phyloP scores from a whole-genome alignment of 1,140 invertebrate species.

The Pachypeltis micranthus region DNA sequence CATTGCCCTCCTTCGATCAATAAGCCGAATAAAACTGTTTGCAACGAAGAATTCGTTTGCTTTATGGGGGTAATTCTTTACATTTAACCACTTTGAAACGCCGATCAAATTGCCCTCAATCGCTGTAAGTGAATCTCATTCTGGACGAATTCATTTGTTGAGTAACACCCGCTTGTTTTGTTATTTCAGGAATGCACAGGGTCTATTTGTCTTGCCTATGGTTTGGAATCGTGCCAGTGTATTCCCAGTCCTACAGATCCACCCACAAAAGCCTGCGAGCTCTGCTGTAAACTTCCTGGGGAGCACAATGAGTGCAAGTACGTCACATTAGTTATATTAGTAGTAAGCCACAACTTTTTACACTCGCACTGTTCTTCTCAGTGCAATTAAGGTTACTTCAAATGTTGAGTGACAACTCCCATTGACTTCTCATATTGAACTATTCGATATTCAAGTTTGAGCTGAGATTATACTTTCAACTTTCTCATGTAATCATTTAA shows the following conservation, averaged over 20 bases:
- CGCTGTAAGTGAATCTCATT: not conserved
- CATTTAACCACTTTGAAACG: too few species aligned
- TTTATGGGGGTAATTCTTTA: constrained; percentile 92
- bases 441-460: too few species aligned
- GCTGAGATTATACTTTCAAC: too few species aligned
- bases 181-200: constrained; percentile 69
- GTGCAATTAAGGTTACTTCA: too few species aligned
- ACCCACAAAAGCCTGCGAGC: constrained; percentile 72
- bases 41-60: constrained; percentile 86
- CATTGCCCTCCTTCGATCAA: constrained; percentile 81
- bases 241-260: constrained; percentile 60
- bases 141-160: not conserved
- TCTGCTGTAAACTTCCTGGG: constrained; percentile 77
- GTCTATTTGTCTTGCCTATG: constrained; percentile 84
- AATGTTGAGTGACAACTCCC: too few species aligned
- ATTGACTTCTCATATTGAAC: too few species aligned
- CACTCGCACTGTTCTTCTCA: too few species aligned
- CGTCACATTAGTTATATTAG: too few species aligned
- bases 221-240: constrained; percentile 92
- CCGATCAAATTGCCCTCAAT: constrained; percentile 33
- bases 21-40: constrained; percentile 87
- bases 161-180: not conserved
- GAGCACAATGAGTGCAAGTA: constrained; percentile 60
- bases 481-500: too few species aligned
- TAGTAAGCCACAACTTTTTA: too few species aligned